Evolutionary conservation across 2,113 vertebrate genomes (phyloP).

Genomic region (Pseudopodoces humilis): DNA sequence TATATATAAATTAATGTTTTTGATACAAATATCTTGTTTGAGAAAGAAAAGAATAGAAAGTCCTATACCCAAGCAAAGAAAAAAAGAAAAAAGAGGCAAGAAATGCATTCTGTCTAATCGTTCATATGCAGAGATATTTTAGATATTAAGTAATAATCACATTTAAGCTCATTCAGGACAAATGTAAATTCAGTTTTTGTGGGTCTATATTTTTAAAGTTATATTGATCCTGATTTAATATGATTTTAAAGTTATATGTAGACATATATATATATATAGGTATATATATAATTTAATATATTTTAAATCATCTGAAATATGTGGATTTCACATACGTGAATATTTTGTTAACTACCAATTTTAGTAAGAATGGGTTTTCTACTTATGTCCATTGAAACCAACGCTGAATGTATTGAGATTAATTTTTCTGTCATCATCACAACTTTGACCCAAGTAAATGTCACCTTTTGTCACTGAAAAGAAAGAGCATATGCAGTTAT

Average conservation of each 20-base stretch:
- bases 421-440: neutral
- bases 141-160: neutral
- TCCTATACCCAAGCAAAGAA: neutral
- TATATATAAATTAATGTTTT: neutral
- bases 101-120: neutral
- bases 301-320: neutral
- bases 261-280: too few relatives aligned
- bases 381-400: neutral
- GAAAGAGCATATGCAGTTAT: neutral
- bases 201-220: neutral
- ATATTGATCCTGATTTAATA: neutral
- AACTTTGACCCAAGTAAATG: neutral
- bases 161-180: neutral
- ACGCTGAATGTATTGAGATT: neutral
- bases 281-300: too few relatives aligned
- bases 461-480: conserved; percentile 3
- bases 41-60: neutral
- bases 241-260: too few relatives aligned
- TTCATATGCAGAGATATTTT: neutral
- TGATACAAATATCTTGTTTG: neutral
- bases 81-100: neutral
- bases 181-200: neutral
- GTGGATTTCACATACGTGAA: neutral
- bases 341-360: neutral
- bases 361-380: neutral